Evolutionary conservation across 2,888 invertebrate species (phyloP), one percentile per base, ranked within the genome.

Genomic region (Zootermopsis nevadensis): DNA sequence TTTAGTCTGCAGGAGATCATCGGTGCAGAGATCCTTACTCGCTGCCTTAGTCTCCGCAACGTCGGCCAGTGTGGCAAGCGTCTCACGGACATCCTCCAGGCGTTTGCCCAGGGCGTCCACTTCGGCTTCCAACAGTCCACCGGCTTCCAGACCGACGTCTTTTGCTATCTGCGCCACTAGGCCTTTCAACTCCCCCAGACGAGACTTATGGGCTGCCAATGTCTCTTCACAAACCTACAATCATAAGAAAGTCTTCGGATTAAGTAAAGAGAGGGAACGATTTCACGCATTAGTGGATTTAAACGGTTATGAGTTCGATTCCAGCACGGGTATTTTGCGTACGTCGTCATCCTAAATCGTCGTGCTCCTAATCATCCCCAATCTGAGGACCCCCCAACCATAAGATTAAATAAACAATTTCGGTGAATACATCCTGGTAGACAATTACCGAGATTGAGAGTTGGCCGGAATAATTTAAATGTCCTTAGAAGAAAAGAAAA

Each of bases 151-250:
- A 24, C 96, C 96, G 19, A 96, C 95, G 88, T 95, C 95, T 35
- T 93, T 92, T 0, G 96, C 95, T 82, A 96, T 96, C 86, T 94
- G 93, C 0, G 94, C 93, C 2, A 96, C 96, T 84, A 96, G 91
- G 27, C 94, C 93, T 4, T 94, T 93, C 35, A 96, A 91, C 87
- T 96, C 95, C 69, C 91, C 91, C 80, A 94, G 89, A 77, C 93
- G 91, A 35, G 94, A 93, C 84, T 94, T 94, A 86, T 96, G 94
- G 42, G 93, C 92, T 85, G 93, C 94, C 88, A 96, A 92, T 85
- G 93, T 92, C 88, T 95, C 94, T 88, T 95, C 93, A 88, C 95
- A 95, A 89, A 94, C 93, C 96, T 96, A 89, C 31, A 10, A 42
- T 31, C 8, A 35, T 22, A 53, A 53, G n/a, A 27, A 8, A 27